A percentile compares a stretch with the other conserved stretches of the same genome.
These are phyloP conservation scores for Cheirogaleus medius DNA, from an alignment of 2,113 vertebrate species.

Conservation along the genomic window DNA sequence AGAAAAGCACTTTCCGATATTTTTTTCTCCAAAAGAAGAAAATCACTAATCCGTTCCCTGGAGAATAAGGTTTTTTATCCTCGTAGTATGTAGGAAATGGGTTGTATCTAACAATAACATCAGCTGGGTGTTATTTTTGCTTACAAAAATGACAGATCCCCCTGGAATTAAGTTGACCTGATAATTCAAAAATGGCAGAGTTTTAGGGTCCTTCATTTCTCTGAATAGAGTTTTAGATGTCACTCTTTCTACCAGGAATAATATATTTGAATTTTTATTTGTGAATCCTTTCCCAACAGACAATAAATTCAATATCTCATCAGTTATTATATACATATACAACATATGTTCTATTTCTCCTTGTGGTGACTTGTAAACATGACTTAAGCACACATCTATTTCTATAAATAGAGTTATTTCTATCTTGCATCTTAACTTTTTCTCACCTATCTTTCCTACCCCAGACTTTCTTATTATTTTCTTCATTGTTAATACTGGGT, in stretches of 20 bases:
- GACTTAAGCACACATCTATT: conserved; percentile 27
- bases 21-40: not conserved
- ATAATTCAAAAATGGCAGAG: conserved; percentile 2
- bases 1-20: not conserved
- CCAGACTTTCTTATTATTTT: conserved; percentile 42
- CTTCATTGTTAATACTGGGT: conserved; percentile 22
- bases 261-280: conserved; percentile 36
- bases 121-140: not conserved
- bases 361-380: not conserved
- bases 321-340: not conserved
- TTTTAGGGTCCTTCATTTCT: not conserved
- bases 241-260: not conserved
- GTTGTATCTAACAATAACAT: not conserved
- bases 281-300: conserved; percentile 38
- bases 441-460: not conserved
- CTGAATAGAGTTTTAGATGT: not conserved
- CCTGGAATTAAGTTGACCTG: conserved; percentile 6
- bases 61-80: not conserved
- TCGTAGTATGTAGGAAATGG: not conserved
- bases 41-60: not conserved
- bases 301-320: conserved; percentile 44
- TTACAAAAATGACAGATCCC: not conserved
- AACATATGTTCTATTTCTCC: not conserved
- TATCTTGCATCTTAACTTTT: not conserved
- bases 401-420: not conserved